Percentiles rank a stretch among this genome's conserved stretches.
phyloP scores from a whole-genome alignment of 2,797 vertebrate species.

The Pseudomugil gertrudae region DNA sequence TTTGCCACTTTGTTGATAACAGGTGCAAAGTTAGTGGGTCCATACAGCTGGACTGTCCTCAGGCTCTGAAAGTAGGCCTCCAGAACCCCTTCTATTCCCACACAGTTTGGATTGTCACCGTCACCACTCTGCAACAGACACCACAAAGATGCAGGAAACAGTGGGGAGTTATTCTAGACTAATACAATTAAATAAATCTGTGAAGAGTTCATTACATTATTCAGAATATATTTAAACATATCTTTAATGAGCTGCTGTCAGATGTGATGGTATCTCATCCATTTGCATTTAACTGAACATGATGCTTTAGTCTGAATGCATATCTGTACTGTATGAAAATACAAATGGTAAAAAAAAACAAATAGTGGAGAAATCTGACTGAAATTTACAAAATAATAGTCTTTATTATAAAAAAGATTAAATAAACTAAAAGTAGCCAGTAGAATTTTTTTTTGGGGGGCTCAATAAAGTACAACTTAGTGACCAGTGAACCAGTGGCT shows the following conservation, averaged over 20 bases:
- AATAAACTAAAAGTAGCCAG: not conserved
- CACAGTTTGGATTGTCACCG: constrained; percentile 91
- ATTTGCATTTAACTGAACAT: no score
- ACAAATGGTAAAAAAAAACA: not conserved
- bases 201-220: no score
- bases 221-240: no score
- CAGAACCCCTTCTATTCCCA: constrained; percentile 93
- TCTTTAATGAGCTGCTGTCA: no score
- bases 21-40: constrained; percentile 95
- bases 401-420: not conserved
- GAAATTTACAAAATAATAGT: not conserved
- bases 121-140: constrained; percentile 85
- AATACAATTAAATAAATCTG: not conserved
- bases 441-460: not conserved
- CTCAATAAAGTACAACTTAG: not conserved
- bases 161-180: not conserved
- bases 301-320: not conserved
- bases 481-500: not conserved
- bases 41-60: constrained; percentile 93
- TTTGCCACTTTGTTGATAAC: constrained; percentile 96
- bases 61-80: constrained; percentile 96
- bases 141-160: not conserved
- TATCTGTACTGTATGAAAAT: not conserved
- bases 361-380: not conserved
- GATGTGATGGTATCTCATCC: no score